Evolutionary conservation across 2,888 invertebrate species (phyloP).

Genomic region (Schrankia costaestrigalis): DNA sequence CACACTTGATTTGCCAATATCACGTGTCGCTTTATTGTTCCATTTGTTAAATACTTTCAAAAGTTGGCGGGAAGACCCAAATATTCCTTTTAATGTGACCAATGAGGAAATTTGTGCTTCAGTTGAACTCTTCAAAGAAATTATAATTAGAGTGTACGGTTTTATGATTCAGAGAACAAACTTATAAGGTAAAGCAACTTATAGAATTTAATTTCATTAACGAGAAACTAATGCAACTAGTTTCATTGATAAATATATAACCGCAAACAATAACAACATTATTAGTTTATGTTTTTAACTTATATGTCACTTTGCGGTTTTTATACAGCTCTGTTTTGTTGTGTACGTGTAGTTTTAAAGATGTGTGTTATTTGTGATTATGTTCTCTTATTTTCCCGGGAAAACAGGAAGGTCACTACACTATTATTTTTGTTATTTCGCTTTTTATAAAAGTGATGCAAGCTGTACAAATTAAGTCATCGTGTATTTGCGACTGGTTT

Average conservation of each 20-base stretch:
- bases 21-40: conserved; percentile 30
- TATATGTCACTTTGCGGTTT: conserved; percentile 23
- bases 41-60: conserved; percentile 7
- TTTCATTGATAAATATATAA: conserved; percentile 12
- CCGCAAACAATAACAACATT: conserved; percentile 16
- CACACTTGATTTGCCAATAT: conserved; percentile 48
- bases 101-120: conserved; percentile 8
- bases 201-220: conserved; percentile 18
- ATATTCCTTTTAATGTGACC: neutral
- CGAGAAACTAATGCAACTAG: conserved; percentile 10
- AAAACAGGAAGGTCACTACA: conserved; percentile 1
- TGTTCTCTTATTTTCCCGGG: neutral
- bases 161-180: too few species aligned
- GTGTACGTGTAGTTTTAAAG: neutral
- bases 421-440: too few species aligned
- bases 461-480: too few species aligned
- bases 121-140: conserved; percentile 16
- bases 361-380: neutral
- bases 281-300: conserved; percentile 15
- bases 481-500: too few species aligned
- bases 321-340: neutral
- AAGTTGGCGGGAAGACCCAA: conserved; percentile 7
- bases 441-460: too few species aligned
- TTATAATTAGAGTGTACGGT: neutral
- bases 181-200: too few species aligned